A percentile compares a stretch with the other conserved stretches of the same genome.
Conservation (phyloP, 2,797 vertebrate species). For the Sebastes paucispinis region DNA sequence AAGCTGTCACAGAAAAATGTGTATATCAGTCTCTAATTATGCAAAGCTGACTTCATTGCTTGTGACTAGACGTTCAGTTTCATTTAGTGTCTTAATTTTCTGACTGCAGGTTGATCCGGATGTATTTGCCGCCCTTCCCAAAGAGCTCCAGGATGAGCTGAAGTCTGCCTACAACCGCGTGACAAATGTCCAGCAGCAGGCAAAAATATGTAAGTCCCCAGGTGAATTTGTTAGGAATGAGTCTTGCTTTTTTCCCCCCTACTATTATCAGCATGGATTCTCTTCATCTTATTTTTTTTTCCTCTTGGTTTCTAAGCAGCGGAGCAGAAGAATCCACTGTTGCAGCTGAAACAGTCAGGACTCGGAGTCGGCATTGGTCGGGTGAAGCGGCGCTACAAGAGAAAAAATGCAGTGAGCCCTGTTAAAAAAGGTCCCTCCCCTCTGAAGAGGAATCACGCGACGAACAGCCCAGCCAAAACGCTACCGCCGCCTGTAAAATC, state of each 20-base stretch:
- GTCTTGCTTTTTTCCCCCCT: background rate
- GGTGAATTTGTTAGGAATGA: background rate
- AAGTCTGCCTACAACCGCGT: slow-evolving; percentile 89
- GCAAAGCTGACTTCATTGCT: background rate
- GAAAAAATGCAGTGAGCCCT: slow-evolving; percentile 84
- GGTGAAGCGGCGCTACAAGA: slow-evolving; percentile 88
- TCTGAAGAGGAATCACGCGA: slow-evolving; percentile 82
- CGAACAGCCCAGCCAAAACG: slow-evolving; percentile 85
- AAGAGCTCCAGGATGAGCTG: slow-evolving; percentile 94
- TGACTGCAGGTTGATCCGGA: slow-evolving; percentile 91
- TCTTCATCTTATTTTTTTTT: background rate
- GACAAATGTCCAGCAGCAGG: slow-evolving; percentile 74
- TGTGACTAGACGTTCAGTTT: background rate
- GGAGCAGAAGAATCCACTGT: slow-evolving; percentile 86
- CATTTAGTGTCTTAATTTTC: background rate
- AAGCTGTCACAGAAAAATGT: background rate
- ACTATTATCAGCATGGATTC: background rate
- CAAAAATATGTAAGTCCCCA: slow-evolving; percentile 75
- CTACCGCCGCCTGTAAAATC: slow-evolving; percentile 80
- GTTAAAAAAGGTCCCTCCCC: slow-evolving; percentile 88
- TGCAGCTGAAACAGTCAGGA: slow-evolving; percentile 84
- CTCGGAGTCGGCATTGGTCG: slow-evolving; percentile 66
- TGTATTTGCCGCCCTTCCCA: slow-evolving; percentile 94
- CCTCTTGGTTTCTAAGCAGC: slow-evolving; percentile 60
- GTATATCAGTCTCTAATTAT: background rate